These are phyloP conservation scores for Polymixis flavicincta DNA, from an alignment of 2,888 invertebrate genomes.

Conservation along the genomic window DNA sequence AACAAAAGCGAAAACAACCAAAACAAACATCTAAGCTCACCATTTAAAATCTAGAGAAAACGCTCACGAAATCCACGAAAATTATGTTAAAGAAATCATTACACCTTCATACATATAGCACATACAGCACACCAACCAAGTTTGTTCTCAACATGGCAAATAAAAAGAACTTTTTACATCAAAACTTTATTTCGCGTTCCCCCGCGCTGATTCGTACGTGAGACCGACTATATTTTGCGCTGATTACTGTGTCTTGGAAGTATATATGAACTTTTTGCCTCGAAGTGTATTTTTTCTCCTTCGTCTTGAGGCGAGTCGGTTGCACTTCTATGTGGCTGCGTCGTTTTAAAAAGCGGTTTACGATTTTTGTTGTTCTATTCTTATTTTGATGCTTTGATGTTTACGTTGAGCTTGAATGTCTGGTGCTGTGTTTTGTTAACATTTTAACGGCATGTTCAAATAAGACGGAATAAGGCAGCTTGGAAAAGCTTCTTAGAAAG, in stretches of 20 bases:
- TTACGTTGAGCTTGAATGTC: slow-evolving; percentile 35
- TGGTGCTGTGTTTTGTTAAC: not conserved
- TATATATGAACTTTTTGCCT: slow-evolving; percentile 64
- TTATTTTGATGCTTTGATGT: slow-evolving; percentile 46
- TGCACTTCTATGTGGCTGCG: slow-evolving; percentile 62
- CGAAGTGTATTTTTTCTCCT: slow-evolving; percentile 46
- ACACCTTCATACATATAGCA: slow-evolving; percentile 68
- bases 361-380: slow-evolving; percentile 43
- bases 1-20: slow-evolving; percentile 25
- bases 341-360: slow-evolving; percentile 63
- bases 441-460: slow-evolving; percentile 25
- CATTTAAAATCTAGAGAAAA: slow-evolving; percentile 58
- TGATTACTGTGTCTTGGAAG: slow-evolving; percentile 83
- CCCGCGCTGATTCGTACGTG: slow-evolving; percentile 87
- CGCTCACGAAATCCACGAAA: slow-evolving; percentile 54
- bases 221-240: slow-evolving; percentile 83
- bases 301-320: slow-evolving; percentile 44
- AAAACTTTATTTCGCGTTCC: slow-evolving; percentile 87
- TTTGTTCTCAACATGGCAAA: slow-evolving; percentile 82
- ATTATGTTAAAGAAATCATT: slow-evolving; percentile 67
- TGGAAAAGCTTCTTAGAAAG: not conserved
- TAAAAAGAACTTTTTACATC: slow-evolving; percentile 91
- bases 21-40: slow-evolving; percentile 30
- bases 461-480: not conserved
- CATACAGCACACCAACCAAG: slow-evolving; percentile 67